A percentile compares a stretch with the other conserved stretches of the same genome.
Evolutionary conservation across 2,797 vertebrate species (phyloP).

Genomic region (Falco concolor): DNA sequence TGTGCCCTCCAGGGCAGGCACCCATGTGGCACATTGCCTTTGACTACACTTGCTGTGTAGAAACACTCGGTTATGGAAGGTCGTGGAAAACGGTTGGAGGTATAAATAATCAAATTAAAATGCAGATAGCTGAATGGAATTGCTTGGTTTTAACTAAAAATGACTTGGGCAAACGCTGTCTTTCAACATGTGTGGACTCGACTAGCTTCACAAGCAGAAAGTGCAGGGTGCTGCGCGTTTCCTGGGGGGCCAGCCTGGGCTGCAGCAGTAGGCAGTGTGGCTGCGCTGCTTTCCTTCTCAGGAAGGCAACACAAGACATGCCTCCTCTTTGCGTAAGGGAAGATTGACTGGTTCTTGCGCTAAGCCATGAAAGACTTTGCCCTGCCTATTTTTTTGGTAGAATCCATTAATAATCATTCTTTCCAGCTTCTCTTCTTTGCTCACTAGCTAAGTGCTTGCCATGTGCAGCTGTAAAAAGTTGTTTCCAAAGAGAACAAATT

Average conservation of each 20-base stretch:
- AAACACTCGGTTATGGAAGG: background rate
- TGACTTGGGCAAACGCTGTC: accelerated
- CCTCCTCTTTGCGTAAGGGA: background rate
- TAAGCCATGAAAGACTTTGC: background rate
- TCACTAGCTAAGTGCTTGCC: constrained; percentile 31
- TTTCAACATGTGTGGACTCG: background rate
- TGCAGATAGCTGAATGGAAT: background rate
- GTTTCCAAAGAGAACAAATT: constrained; percentile 60
- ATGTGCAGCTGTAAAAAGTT: constrained; percentile 63
- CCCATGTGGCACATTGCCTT: background rate
- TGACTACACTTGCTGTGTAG: background rate
- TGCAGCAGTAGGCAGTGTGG: background rate
- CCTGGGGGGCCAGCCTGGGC: accelerated
- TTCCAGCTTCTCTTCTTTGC: constrained; percentile 41
- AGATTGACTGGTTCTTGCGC: background rate
- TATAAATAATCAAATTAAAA: background rate
- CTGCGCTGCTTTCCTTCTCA: background rate
- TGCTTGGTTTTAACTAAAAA: background rate
- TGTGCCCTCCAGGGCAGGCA: background rate
- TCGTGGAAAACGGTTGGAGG: background rate
- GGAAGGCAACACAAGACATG: background rate
- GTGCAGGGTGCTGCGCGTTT: background rate
- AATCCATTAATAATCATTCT: constrained; percentile 23
- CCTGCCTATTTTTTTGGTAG: constrained; percentile 30
- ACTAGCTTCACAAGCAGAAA: background rate